Conservation (phyloP, 2,888 invertebrate species). For the Netelia fuscicornis region DNA sequence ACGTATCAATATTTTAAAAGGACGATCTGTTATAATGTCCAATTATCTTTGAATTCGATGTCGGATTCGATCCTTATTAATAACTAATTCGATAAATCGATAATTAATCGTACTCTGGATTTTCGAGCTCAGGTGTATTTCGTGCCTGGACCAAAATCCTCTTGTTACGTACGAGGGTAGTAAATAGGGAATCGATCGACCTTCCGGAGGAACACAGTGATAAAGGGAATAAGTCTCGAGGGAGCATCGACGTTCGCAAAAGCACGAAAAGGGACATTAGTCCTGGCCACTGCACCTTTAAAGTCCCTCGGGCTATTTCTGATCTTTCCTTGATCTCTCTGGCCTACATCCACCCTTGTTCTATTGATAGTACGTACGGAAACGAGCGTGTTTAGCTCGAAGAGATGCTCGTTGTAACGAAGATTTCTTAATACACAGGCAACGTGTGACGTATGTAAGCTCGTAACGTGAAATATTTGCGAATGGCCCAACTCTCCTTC, state of each 20-base stretch:
- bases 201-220: conserved; percentile 7
- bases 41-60: too few relatives aligned
- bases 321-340: conserved; percentile 23
- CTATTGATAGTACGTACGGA: conserved; percentile 38
- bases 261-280: conserved; percentile 30
- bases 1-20: neutral
- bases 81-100: too few relatives aligned
- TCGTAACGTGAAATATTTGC: conserved; percentile 5
- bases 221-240: conserved; percentile 57
- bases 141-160: too few relatives aligned
- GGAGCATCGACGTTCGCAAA: conserved; percentile 19
- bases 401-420: conserved; percentile 28
- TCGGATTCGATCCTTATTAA: too few relatives aligned
- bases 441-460: conserved; percentile 1
- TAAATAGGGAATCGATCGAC: conserved; percentile 41
- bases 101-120: too few relatives aligned
- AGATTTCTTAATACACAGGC: neutral
- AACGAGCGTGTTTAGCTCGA: neutral
- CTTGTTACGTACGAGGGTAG: neutral
- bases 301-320: conserved; percentile 52
- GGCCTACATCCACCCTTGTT: conserved; percentile 27
- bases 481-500: neutral
- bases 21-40: too few relatives aligned
- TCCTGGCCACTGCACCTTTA: conserved; percentile 35
- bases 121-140: too few relatives aligned